Base-by-base conservation (phyloP, 2,888 invertebrate species). In the Pachliopta kotzebuea region DNA sequence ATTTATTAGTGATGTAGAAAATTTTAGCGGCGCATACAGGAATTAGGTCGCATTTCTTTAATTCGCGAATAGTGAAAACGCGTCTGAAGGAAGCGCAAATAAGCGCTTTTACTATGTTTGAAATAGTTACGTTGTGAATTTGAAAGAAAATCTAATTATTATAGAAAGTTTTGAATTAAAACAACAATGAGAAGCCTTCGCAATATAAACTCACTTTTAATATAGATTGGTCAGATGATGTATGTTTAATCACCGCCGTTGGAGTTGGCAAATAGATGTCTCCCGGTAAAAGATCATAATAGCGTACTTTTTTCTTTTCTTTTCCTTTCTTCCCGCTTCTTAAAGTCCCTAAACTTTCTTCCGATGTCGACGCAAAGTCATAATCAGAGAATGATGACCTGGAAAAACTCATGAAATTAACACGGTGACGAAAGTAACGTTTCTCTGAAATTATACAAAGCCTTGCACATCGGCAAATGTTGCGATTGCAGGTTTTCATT, bases 191-290 rank as follows among this genome's bases (percentile, higher is more conserved):
- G 4, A 18, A 0, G n/a, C 4, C 45, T 45, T 7, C 9, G 45
- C 18, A 45, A 45, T n/a, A 14, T 50, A 45, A 42, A 64, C 85
- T 80, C 53, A 88, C 89, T 65, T 85, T 83, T 60, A 90, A 75
- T 66, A 89, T 87, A 58, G 84, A 84, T 69, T 74, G 77, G 73
- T 86, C 80, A 4, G 88, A 87, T 17, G 78, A 70, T 1, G 86
- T 78, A 67, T 90, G 90, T 66, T 78, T 84, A 26, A 90, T 72
- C 4, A 84, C 63, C 17, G 80, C 78, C 3, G 66, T 68, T 0
- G 88, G 85, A 0, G 79, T 74, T 0, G 86, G 82, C 56, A 90
- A 55, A 65, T 76, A 56, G n/a, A 89, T 80, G 59, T 86, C 85
- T 1, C 83, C 78, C 0, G 86, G 81, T 69, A 78, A 49, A 1